phyloP scores from a whole-genome alignment of 1,140 invertebrate genomes.

The Ooceraea biroi region DNA sequence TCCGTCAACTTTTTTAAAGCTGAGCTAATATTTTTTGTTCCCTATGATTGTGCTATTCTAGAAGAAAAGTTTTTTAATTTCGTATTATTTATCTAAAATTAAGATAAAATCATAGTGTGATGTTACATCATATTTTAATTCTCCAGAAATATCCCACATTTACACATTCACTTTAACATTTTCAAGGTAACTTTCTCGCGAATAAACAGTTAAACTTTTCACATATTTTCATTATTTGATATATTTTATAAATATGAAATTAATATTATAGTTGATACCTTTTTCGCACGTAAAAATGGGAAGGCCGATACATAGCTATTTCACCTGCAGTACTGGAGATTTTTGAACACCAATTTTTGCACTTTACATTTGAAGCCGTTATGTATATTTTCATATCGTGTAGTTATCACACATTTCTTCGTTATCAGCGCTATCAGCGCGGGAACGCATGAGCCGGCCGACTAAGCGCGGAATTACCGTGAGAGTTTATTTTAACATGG shows the following conservation, averaged over 20 bases:
- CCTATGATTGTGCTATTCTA: not conserved
- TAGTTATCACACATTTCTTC: constrained; percentile 15
- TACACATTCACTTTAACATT: not conserved
- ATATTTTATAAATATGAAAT: constrained; percentile 1
- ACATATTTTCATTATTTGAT: not conserved
- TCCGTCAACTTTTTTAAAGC: not conserved
- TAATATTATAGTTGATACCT: not conserved
- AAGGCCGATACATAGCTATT: not conserved
- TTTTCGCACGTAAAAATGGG: not conserved
- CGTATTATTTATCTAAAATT: not conserved
- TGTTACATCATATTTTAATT: too few relatives aligned
- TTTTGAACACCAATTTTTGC: not conserved
- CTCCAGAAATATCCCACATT: too few relatives aligned
- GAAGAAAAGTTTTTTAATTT: not conserved
- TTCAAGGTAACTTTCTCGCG: not conserved
- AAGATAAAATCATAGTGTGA: not conserved
- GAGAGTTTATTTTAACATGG: constrained; percentile 32
- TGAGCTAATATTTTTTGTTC: not conserved
- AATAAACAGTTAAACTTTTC: not conserved
- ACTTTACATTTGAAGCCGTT: not conserved
- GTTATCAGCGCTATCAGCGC: not conserved
- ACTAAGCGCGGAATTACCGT: constrained; percentile 15
- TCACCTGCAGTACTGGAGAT: not conserved
- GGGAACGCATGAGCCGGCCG: not conserved
- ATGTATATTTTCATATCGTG: constrained; percentile 4